A percentile compares a stretch with the other conserved stretches of the same genome.
Evolutionary conservation across 2,888 invertebrate species (phyloP).

Genomic region (Dryococelus australis): DNA sequence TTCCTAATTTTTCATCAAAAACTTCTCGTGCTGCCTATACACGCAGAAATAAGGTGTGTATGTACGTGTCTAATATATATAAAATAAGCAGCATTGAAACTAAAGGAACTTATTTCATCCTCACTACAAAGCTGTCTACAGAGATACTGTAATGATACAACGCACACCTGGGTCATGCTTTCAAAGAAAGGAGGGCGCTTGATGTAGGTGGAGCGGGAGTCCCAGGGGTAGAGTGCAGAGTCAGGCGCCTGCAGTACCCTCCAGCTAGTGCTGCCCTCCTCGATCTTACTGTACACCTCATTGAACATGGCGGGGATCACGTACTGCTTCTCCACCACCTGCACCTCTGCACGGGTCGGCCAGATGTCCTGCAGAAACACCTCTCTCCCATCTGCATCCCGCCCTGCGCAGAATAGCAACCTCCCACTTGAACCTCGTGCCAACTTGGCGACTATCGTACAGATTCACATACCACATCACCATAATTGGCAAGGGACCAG

Average conservation of each 20-base stretch:
- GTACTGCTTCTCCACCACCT: slow-evolving; percentile 82
- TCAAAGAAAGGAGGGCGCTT: slow-evolving; percentile 97
- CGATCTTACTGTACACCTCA: slow-evolving; percentile 87
- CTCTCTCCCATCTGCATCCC: slow-evolving; percentile 71
- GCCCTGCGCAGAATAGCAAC: slow-evolving; percentile 57
- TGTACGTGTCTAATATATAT: no score
- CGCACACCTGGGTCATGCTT: slow-evolving; percentile 71
- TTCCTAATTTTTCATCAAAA: no score
- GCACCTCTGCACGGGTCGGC: slow-evolving; percentile 92
- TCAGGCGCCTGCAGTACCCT: slow-evolving; percentile 79
- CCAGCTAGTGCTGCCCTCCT: slow-evolving; percentile 87
- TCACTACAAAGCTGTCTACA: no score
- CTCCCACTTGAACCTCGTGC: background rate
- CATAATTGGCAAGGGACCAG: no score
- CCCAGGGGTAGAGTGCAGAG: slow-evolving; percentile 92
- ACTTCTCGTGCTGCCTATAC: no score
- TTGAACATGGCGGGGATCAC: slow-evolving; percentile 98
- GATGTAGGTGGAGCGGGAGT: slow-evolving; percentile 89
- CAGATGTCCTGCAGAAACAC: slow-evolving; percentile 94
- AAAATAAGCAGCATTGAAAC: no score
- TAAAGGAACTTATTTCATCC: no score
- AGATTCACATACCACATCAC: no score
- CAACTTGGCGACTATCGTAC: background rate
- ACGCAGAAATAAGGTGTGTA: no score
- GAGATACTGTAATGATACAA: no score